Percentiles rank a stretch among this genome's conserved stretches.
Evolutionary conservation across 2,113 vertebrate genomes (phyloP).

Genomic region (Rhea americana): DNA sequence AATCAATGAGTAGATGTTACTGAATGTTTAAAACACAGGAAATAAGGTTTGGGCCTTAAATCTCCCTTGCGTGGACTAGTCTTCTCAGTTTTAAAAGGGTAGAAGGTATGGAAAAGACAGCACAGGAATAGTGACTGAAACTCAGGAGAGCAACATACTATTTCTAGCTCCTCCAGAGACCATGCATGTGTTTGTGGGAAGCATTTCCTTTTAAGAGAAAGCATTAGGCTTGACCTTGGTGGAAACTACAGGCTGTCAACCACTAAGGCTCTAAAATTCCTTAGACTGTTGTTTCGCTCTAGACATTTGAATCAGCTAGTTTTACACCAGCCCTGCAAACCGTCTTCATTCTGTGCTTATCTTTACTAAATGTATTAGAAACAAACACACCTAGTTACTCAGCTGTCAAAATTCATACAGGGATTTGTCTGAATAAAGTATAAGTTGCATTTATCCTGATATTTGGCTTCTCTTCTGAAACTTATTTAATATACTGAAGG

Average conservation of each 20-base stretch:
- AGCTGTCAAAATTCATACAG: background rate
- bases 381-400: background rate
- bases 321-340: background rate
- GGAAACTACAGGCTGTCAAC: background rate
- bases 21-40: background rate
- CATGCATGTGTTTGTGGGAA: background rate
- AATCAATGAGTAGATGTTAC: background rate
- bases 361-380: slow-evolving; percentile 36
- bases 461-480: slow-evolving; percentile 43
- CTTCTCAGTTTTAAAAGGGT: background rate
- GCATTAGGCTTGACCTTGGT: background rate
- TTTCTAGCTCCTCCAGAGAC: background rate
- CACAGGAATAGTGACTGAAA: background rate
- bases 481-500: slow-evolving; percentile 16
- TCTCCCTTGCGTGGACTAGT: background rate
- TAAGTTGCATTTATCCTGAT: slow-evolving; percentile 28
- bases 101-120: background rate
- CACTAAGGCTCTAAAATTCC: background rate
- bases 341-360: background rate
- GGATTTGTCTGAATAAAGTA: slow-evolving; percentile 27
- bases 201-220: background rate
- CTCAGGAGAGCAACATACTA: background rate
- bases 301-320: background rate
- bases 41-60: background rate
- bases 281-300: background rate